phyloP scores from a whole-genome alignment of 2,888 invertebrate genomes.

The Cheilosia impressa region DNA sequence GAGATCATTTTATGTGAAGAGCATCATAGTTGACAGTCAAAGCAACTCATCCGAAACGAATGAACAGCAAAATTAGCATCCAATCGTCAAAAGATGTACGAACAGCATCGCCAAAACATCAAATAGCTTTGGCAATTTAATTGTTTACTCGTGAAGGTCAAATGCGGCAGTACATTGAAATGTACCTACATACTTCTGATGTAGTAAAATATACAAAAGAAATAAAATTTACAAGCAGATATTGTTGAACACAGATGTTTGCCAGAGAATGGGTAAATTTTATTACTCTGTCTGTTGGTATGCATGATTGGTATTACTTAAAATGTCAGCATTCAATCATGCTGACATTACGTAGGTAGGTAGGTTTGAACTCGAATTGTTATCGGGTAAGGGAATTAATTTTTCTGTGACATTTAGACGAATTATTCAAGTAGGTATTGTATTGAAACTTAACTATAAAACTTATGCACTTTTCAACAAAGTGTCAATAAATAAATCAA shows the following conservation, averaged over 20 bases:
- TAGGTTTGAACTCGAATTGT: not conserved
- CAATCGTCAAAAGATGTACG: conserved; percentile 32
- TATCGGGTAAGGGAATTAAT: not conserved
- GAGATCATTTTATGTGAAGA: conserved; percentile 25
- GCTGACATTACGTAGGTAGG: not conserved
- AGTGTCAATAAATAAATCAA: no score
- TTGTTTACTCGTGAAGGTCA: conserved; percentile 64
- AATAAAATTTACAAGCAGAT: not conserved
- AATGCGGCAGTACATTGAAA: no score
- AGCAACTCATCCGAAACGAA: conserved; percentile 49
- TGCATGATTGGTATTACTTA: not conserved
- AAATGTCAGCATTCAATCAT: conserved; percentile 1
- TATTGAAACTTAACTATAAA: no score
- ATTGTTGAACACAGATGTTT: not conserved
- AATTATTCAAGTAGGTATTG: no score
- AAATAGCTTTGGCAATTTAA: conserved; percentile 35
- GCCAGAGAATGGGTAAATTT: not conserved
- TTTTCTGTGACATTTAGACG: no score
- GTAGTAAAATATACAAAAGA: not conserved
- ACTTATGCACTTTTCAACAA: no score
- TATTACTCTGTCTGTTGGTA: no score
- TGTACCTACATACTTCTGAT: conserved; percentile 1
- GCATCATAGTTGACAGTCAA: conserved; percentile 15
- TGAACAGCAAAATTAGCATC: conserved; percentile 52
- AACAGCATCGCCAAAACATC: conserved; percentile 34